Conservation (phyloP, 2,888 invertebrate genomes). For the Pollenia griseotomentosa region DNA sequence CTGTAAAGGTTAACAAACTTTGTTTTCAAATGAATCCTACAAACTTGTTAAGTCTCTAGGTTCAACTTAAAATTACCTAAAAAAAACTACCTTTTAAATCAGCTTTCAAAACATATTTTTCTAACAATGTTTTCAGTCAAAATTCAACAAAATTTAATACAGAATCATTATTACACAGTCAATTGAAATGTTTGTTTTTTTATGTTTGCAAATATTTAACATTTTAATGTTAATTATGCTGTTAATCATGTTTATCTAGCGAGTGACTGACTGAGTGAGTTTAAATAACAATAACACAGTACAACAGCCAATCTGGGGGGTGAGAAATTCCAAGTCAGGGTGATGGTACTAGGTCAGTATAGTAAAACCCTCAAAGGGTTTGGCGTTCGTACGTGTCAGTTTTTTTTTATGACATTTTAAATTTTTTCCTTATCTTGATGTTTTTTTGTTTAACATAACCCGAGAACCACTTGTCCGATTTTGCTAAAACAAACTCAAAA, state of each 20-base stretch:
- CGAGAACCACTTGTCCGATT: too few relatives aligned
- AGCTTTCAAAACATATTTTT: neutral
- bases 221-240: conserved; percentile 50
- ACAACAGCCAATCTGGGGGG: too few relatives aligned
- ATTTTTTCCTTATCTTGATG: too few relatives aligned
- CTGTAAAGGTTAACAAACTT: neutral
- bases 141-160: neutral
- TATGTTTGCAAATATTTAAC: conserved; percentile 41
- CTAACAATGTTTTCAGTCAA: neutral
- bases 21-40: neutral
- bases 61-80: neutral
- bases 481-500: too few relatives aligned
- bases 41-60: neutral
- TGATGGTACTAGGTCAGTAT: too few relatives aligned
- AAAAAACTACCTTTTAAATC: too few relatives aligned
- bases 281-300: conserved; percentile 36
- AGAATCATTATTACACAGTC: neutral
- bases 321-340: too few relatives aligned
- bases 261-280: neutral
- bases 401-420: too few relatives aligned
- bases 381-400: too few relatives aligned
- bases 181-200: neutral
- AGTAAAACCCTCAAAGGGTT: too few relatives aligned
- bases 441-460: too few relatives aligned
- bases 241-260: conserved; percentile 26